Conservation (phyloP, 2,888 invertebrate species). For the Trichogramma dendrolimi region DNA sequence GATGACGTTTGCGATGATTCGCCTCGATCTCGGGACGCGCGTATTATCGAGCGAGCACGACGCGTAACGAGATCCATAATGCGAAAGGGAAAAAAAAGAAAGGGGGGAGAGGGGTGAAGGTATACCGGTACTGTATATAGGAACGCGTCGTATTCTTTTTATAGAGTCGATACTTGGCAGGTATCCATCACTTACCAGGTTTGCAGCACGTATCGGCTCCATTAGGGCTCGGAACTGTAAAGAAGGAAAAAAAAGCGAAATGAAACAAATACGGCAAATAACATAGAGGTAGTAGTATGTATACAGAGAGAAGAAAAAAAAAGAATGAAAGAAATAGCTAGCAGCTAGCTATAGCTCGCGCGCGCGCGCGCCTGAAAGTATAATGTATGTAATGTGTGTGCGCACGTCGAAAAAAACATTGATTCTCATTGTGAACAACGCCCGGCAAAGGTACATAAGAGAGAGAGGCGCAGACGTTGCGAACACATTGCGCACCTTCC, state of each 20-base stretch:
- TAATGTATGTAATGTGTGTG: too few relatives aligned
- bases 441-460: too few relatives aligned
- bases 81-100: constrained; percentile 4
- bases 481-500: too few relatives aligned
- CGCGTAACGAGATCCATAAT: neutral
- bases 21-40: neutral
- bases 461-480: too few relatives aligned
- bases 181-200: too few relatives aligned
- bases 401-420: too few relatives aligned
- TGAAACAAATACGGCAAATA: neutral
- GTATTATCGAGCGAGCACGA: neutral
- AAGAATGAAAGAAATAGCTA: constrained; percentile 17
- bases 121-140: neutral
- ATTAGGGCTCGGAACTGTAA: neutral
- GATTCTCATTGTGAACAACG: too few relatives aligned
- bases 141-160: neutral
- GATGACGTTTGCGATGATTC: neutral
- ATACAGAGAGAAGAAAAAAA: constrained; percentile 1
- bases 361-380: too few relatives aligned
- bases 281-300: neutral
- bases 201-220: too few relatives aligned
- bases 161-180: too few relatives aligned
- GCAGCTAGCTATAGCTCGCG: neutral
- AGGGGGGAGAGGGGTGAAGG: neutral
- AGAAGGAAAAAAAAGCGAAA: neutral